Conservation (phyloP, 2,797 vertebrate genomes). For the Enteromius treurensis region DNA sequence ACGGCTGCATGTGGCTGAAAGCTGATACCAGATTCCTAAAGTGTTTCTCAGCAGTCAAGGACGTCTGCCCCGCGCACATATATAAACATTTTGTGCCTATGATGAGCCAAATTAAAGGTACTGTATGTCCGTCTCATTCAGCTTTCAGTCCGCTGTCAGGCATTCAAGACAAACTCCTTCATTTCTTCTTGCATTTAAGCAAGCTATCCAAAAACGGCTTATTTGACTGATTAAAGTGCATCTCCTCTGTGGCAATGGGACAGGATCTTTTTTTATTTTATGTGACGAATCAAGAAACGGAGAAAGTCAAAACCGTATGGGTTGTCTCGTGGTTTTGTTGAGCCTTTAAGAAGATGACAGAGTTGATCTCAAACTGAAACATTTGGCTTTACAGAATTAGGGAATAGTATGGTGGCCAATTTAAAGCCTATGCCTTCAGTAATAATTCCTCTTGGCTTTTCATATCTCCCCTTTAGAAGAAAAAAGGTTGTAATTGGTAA, state of each 20-base stretch:
- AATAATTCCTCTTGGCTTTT: conserved; percentile 22
- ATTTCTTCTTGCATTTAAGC: not conserved
- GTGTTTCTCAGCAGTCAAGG: conserved; percentile 74
- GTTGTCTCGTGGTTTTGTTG: conserved; percentile 31
- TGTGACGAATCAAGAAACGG: conserved; percentile 24
- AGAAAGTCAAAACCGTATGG: conserved; percentile 38
- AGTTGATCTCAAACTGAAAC: conserved; percentile 15
- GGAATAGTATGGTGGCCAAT: conserved; percentile 7
- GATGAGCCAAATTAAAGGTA: conserved; percentile 58
- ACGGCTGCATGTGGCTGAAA: conserved; percentile 74
- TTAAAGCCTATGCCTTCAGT: not conserved
- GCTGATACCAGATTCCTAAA: conserved; percentile 77
- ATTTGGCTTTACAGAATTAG: conserved; percentile 21
- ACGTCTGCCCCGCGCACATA: conserved; percentile 68
- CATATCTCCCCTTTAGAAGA: not conserved
- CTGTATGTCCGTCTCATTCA: conserved; percentile 40
- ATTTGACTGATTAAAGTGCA: conserved; percentile 51
- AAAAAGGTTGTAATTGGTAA: conserved; percentile 26
- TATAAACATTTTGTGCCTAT: conserved; percentile 74
- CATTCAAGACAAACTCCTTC: conserved; percentile 26
- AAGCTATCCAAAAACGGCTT: conserved; percentile 25
- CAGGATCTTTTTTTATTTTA: conserved; percentile 4
- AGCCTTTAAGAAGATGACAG: conserved; percentile 26
- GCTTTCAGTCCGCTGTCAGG: conserved; percentile 32
- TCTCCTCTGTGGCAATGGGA: conserved; percentile 21